Evolutionary conservation across 2,797 vertebrate species (phyloP).

Genomic region (Zalophus californianus): DNA sequence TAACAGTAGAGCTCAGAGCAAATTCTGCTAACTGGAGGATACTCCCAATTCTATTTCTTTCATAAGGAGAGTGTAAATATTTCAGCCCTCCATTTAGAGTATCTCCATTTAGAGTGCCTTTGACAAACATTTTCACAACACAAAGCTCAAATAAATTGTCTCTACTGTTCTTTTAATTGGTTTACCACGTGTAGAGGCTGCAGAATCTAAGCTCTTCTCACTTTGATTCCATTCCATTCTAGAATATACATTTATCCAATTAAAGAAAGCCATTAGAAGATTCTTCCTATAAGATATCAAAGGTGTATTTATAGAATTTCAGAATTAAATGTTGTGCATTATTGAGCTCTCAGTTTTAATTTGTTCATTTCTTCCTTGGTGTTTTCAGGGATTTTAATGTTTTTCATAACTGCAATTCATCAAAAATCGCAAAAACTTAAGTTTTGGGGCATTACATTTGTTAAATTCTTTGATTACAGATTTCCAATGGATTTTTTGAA

Average conservation of each 20-base stretch:
- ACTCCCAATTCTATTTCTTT: not conserved
- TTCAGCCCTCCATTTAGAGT: not conserved
- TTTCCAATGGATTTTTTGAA: not conserved
- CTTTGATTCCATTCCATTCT: not conserved
- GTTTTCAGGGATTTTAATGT: not conserved
- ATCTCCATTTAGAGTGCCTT: not conserved
- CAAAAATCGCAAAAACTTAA: not conserved
- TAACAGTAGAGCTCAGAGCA: not conserved
- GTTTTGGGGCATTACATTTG: not conserved
- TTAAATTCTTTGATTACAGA: not conserved
- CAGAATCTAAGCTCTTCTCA: not conserved
- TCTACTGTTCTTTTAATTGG: not conserved
- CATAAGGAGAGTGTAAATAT: not conserved
- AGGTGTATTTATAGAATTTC: not conserved
- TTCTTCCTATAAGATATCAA: not conserved
- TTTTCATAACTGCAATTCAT: constrained; percentile 8
- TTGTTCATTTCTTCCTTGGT: not conserved
- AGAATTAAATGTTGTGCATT: not conserved
- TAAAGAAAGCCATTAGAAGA: not conserved
- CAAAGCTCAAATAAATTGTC: not conserved
- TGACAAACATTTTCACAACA: not conserved
- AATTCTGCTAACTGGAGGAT: not conserved
- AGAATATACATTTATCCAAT: not conserved
- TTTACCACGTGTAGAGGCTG: not conserved
- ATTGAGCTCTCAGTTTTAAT: not conserved